Evolutionary conservation across 2,113 vertebrate species (phyloP).

Genomic region (Dendrocopos noguchii): DNA sequence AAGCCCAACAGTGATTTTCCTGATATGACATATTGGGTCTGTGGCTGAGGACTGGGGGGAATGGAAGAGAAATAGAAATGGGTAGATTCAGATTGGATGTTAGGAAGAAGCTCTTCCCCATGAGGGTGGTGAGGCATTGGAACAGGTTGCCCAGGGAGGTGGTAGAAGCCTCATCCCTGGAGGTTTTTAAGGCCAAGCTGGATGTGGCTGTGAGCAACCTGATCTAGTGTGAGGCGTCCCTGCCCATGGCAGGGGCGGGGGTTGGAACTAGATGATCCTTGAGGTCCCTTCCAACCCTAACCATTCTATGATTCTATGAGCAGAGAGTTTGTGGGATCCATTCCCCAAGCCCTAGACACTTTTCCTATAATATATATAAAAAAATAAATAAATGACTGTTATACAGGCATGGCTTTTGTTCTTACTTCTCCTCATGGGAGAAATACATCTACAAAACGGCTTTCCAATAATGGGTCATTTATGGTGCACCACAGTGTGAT

Average conservation of each 20-base stretch:
- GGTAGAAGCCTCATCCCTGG: no score
- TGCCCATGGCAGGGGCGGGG: no score
- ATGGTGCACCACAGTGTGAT: neutral
- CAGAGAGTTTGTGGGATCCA: neutral
- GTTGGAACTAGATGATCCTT: no score
- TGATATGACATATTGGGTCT: neutral
- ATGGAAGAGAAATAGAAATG: no score
- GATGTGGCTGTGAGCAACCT: no score
- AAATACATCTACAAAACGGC: neutral
- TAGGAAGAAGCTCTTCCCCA: no score
- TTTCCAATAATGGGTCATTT: constrained; percentile 1
- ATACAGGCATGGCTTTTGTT: neutral
- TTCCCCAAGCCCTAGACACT: neutral
- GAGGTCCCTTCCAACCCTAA: no score
- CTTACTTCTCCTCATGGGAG: neutral
- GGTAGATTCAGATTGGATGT: no score
- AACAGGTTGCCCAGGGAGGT: no score
- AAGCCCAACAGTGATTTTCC: neutral
- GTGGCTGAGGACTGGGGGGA: neutral
- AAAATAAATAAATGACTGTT: neutral
- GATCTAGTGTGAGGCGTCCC: no score
- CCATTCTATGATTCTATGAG: neutral
- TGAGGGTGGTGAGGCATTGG: no score
- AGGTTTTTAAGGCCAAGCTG: no score
- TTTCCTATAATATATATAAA: neutral